These are phyloP conservation scores for Hydropsyche betteni DNA, from an alignment of 2,888 invertebrate species.

Conservation along the genomic window DNA sequence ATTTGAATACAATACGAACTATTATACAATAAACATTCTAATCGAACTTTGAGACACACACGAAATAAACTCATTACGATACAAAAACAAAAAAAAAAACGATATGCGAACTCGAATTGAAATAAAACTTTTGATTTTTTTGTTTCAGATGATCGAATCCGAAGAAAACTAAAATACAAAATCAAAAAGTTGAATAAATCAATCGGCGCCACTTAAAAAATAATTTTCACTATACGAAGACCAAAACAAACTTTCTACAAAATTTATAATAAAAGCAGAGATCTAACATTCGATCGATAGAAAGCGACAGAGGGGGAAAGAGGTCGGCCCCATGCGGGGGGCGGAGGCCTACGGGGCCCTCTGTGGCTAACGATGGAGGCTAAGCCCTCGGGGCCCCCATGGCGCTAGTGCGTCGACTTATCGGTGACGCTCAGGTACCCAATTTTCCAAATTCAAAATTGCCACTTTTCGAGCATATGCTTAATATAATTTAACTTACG, in stretches of 20 bases:
- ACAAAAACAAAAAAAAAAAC: too few species aligned
- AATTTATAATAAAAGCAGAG: background rate
- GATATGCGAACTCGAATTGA: too few species aligned
- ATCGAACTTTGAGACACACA: too few species aligned
- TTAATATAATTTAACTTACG: too few species aligned
- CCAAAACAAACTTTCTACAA: too few species aligned
- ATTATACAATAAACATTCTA: too few species aligned
- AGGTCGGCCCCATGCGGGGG: slow-evolving; percentile 33
- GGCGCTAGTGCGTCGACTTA: slow-evolving; percentile 86
- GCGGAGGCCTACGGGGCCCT: slow-evolving; percentile 49
- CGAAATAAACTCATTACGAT: too few species aligned
- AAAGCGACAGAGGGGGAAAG: slow-evolving; percentile 5
- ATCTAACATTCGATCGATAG: background rate
- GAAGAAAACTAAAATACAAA: background rate
- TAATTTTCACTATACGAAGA: too few species aligned
- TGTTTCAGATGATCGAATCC: slow-evolving; percentile 15
- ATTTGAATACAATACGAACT: too few species aligned
- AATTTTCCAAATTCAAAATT: slow-evolving; percentile 1
- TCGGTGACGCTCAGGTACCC: slow-evolving; percentile 85
- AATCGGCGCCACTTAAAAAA: too few species aligned
- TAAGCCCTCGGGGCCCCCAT: slow-evolving; percentile 70
- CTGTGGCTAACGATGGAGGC: slow-evolving; percentile 51
- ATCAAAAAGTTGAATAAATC: too few species aligned
- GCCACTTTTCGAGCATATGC: background rate
- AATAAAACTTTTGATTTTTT: background rate